phyloP scores from a whole-genome alignment of 2,113 vertebrate species.

The Megalops atlanticus region DNA sequence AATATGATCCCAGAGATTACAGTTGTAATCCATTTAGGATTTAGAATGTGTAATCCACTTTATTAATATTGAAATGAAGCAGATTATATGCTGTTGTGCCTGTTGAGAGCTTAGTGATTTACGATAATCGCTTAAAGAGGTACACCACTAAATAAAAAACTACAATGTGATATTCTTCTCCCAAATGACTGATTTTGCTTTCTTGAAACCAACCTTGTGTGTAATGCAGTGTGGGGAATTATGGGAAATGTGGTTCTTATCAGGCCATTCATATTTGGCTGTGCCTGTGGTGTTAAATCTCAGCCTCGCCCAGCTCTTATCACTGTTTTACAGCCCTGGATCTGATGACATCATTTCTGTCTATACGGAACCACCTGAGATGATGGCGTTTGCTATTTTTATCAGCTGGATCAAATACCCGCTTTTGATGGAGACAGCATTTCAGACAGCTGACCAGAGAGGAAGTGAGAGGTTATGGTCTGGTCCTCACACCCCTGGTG shows the following conservation, averaged over 20 bases:
- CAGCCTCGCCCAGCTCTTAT: not conserved
- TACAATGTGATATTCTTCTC: not conserved
- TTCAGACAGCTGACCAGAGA: not conserved
- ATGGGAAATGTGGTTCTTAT: constrained; percentile 5
- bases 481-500: not conserved
- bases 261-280: not conserved
- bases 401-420: not conserved
- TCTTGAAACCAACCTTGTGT: not conserved
- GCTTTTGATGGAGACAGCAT: not conserved
- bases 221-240: not conserved
- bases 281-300: not conserved
- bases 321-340: not conserved
- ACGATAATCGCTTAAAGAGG: constrained; percentile 42
- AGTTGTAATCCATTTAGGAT: constrained; percentile 79
- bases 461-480: not conserved
- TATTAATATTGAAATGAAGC: constrained; percentile 70
- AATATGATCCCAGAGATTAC: constrained; percentile 78
- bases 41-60: constrained; percentile 73
- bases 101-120: constrained; percentile 53
- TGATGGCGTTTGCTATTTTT: not conserved
- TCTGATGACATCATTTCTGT: not conserved
- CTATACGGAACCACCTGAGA: not conserved
- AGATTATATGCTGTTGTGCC: constrained; percentile 57
- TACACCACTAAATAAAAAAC: not conserved
- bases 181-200: not conserved